These are phyloP conservation scores for Drosophila santomea DNA, from an alignment of 1,140 invertebrate genomes.

Conservation along the genomic window DNA sequence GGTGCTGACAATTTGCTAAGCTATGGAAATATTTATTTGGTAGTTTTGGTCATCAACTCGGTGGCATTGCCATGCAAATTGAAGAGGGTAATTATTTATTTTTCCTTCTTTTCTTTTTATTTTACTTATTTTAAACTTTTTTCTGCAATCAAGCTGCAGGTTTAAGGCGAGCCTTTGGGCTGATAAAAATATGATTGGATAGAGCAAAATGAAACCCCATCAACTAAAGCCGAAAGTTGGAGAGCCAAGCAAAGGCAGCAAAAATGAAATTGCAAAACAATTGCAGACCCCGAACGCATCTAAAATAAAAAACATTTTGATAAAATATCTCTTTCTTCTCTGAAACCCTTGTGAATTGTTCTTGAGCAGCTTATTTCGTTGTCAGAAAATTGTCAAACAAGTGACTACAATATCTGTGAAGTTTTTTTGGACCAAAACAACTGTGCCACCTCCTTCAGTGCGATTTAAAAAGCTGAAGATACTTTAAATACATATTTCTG, in stretches of 20 bases:
- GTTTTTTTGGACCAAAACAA: neutral
- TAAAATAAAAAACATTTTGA: conserved; percentile 6
- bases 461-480: neutral
- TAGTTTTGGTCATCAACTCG: conserved; percentile 14
- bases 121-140: neutral
- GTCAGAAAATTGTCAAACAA: neutral
- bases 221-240: conserved; percentile 2
- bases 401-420: neutral
- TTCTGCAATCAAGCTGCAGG: neutral
- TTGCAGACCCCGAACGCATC: conserved; percentile 1
- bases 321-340: conserved; percentile 1
- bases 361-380: conserved; percentile 11
- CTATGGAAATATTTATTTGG: conserved; percentile 41
- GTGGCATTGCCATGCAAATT: conserved; percentile 17
- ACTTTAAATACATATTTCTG: neutral
- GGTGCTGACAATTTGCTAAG: conserved; percentile 18
- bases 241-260: conserved; percentile 1
- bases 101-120: neutral
- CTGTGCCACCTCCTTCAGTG: neutral
- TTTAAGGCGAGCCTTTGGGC: neutral
- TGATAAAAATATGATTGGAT: neutral
- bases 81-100: conserved; percentile 27
- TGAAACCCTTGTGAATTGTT: conserved; percentile 2
- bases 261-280: conserved; percentile 26
- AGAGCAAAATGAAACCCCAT: conserved; percentile 5